Base-by-base conservation (phyloP, 2,888 invertebrate genomes). In the Meteorus cinctellus region DNA sequence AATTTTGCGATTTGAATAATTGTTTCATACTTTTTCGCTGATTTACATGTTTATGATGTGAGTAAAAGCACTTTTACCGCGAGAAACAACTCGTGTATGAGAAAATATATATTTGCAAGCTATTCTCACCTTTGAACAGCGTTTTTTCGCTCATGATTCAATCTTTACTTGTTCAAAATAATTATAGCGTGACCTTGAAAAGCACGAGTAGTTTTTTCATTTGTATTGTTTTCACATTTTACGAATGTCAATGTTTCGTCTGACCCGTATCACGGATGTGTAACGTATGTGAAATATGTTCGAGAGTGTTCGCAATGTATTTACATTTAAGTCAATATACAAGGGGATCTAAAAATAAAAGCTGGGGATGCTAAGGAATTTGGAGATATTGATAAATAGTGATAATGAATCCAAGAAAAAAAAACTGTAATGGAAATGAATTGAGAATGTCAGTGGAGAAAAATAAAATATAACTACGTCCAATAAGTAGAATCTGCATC, bases 111-210 rank as follows among this genome's bases (percentile, higher is more conserved):
- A 80, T 48, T 82, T 82, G 78, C 78, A 84, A 84, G 85, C 82
- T 81, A 83, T 84, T 86, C 88, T 88, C 88, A 88, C 87, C 87
- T 87, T 86, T 79, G 82, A 71, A 77, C 73, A 79, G 78, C 77
- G 78, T 74, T 80, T 81, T 77, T 80, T 82, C 77, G 78, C 79
- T 80, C 81, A 74, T 76, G 77, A 81, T 77, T 77, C 55, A 71
- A 70, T 80, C 75, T 67, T 73, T 45, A 41, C 60, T 71, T 71
- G 31, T 69, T 55, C 31, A 69, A 55, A 69, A 19, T 55, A 1
- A 55, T 55, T 4, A 55, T 55, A 19, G 19, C 8, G 10, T 24
- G 19, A 24, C 6, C 8, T 55, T 55, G 55, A 55, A 19, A 19
- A n/a, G n/a, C 19, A 19, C n/a, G 8, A 19, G 19, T 55, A 19